Evolutionary conservation across 2,113 vertebrate genomes (phyloP), one percentile per base, ranked within the genome.

Genomic region (Odontophorus gujanensis): DNA sequence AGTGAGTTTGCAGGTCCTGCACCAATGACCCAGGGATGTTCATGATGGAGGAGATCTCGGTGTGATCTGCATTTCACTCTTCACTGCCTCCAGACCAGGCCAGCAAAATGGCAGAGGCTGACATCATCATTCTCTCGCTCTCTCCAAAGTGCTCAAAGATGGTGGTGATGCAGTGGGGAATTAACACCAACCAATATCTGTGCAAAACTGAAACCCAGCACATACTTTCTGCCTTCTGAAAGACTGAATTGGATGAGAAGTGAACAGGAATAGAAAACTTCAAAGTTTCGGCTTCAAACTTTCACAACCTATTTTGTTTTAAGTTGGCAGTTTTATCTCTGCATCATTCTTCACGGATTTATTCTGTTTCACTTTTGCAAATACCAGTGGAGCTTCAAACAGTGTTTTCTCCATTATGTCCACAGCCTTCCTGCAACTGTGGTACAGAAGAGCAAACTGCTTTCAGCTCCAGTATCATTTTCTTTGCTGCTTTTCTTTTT

Each of bases 21-120:
- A 43, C 25, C 18, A 2, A 0, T 59, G 12, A 11, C 43, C n/a
- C 9, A 34, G 0, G 21, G 30, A 5, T 3, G 71, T 25, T 4
- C 25, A 43, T 6, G 30, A 69, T 45, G 32, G 48, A 3, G 7
- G 11, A 71, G 10, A 65, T 12, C 36, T 43, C 75, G 47, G 18
- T 7, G 3, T 13, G 5, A 51, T 1, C 45, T 59, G 47, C 3
- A 20, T 71, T 86, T 86, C 42, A 25, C 12, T 50, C 9, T 48
- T 73, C 80, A 6, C 34, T 80, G 9, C 51, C 42, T 50, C 24
- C 43, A 14, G 19, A 63, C 38, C n/a, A 18, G 30, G 34, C 51
- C 25, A 67, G 25, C 12, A 15, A 12, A 45, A 40, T 1, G 12
- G 15, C 2, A 8, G 58, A 68, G 59, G 20, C 0, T 65, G 19